Percentiles rank a stretch among this genome's conserved stretches.
phyloP scores from a whole-genome alignment of 1,140 invertebrate species.

The Galleria mellonella region DNA sequence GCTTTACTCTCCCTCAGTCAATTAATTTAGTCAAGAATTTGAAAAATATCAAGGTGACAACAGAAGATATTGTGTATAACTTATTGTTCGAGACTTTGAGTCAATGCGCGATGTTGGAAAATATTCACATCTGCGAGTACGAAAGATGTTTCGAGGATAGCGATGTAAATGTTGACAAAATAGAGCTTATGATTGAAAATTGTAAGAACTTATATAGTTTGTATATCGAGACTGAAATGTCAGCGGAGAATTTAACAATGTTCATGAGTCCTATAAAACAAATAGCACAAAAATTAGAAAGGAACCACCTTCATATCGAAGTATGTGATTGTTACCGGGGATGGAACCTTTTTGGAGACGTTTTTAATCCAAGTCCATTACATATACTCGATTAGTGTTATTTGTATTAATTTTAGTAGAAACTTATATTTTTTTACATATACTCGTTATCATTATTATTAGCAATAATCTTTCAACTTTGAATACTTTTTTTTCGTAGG shows the following conservation, averaged over 20 bases:
- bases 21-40: conserved; percentile 12
- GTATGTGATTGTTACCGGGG: conserved; percentile 8
- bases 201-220: conserved; percentile 19
- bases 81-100: conserved; percentile 13
- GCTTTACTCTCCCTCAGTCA: conserved; percentile 8
- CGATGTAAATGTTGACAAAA: conserved; percentile 4
- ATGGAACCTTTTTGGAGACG: conserved; percentile 20
- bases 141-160: conserved; percentile 6
- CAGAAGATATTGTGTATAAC: conserved; percentile 19
- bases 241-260: conserved; percentile 13
- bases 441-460: too few species aligned
- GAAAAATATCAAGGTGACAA: conserved; percentile 19
- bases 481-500: too few species aligned
- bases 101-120: conserved; percentile 14
- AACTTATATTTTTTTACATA: too few species aligned
- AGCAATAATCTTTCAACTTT: too few species aligned
- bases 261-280: conserved; percentile 13
- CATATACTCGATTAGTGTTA: conserved; percentile 15
- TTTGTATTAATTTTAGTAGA: too few species aligned
- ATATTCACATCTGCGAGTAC: conserved; percentile 22
- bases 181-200: conserved; percentile 14
- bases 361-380: conserved; percentile 6
- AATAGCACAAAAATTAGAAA: conserved; percentile 10
- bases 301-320: conserved; percentile 14
- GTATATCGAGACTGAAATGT: conserved; percentile 21